Conservation (phyloP, 2,888 invertebrate genomes). For the Harpagoxenus sublaevis region DNA sequence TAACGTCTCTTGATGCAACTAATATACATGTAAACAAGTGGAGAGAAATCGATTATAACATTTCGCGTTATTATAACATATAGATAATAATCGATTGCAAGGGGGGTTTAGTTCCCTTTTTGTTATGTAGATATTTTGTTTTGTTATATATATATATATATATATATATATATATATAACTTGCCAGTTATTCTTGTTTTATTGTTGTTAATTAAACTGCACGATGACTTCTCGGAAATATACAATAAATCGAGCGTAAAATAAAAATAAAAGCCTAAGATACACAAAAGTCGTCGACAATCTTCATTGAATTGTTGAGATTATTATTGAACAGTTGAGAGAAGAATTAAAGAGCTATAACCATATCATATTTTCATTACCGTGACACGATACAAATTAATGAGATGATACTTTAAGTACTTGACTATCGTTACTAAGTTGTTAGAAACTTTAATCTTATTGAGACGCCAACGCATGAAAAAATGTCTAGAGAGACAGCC, state of each 20-base stretch:
- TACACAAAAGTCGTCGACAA: background rate
- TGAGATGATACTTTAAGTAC: constrained; percentile 58
- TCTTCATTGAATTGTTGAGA: constrained; percentile 47
- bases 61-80: background rate
- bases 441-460: constrained; percentile 54
- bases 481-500: constrained; percentile 53
- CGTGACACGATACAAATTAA: constrained; percentile 56
- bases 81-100: background rate
- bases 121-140: background rate
- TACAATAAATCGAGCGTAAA: background rate
- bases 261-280: background rate
- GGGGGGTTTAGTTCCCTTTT: background rate
- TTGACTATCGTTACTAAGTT: constrained; percentile 62
- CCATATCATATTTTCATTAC: constrained; percentile 40
- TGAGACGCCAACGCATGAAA: constrained; percentile 32
- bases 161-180: background rate
- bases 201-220: background rate
- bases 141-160: background rate
- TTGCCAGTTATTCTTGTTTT: background rate
- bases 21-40: background rate
- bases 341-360: background rate
- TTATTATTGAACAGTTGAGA: background rate
- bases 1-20: background rate
- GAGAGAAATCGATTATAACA: background rate
- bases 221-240: background rate